These are phyloP conservation scores for Eurypyga helias DNA, from an alignment of 2,113 vertebrate genomes.

Conservation along the genomic window DNA sequence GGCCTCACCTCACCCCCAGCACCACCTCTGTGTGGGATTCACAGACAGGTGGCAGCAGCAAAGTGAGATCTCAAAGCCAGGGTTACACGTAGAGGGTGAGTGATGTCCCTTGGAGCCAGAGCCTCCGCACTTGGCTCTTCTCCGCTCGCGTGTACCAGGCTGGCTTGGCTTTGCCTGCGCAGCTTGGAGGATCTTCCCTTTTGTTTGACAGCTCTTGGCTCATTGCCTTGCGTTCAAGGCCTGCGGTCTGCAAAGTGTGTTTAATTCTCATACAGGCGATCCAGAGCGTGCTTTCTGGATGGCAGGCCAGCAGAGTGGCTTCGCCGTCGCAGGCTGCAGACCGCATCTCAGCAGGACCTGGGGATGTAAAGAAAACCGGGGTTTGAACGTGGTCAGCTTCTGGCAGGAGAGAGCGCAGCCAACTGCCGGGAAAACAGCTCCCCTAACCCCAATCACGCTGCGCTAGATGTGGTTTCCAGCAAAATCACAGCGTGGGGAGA, in stretches of 20 bases:
- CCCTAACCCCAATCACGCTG: background rate
- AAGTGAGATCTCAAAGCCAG: background rate
- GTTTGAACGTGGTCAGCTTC: background rate
- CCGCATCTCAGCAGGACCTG: background rate
- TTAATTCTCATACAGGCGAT: background rate
- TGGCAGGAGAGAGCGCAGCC: background rate
- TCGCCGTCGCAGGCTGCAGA: accelerated
- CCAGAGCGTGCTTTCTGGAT: background rate
- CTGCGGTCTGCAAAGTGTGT: background rate
- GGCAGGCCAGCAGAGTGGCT: background rate
- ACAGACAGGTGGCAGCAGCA: accelerated
- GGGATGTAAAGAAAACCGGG: background rate
- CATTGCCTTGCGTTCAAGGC: accelerated
- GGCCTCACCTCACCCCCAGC: background rate
- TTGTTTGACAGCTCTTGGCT: background rate
- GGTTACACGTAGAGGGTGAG: accelerated
- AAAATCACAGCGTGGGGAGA: background rate
- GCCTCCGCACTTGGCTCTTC: background rate
- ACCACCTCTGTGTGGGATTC: background rate
- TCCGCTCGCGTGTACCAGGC: accelerated
- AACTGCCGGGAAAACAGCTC: accelerated
- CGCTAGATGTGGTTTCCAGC: background rate
- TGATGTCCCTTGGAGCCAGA: background rate
- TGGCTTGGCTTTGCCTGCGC: background rate
- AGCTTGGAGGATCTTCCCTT: background rate